Base-by-base conservation (phyloP, 2,888 invertebrate species). In the Calameuta filiformis region DNA sequence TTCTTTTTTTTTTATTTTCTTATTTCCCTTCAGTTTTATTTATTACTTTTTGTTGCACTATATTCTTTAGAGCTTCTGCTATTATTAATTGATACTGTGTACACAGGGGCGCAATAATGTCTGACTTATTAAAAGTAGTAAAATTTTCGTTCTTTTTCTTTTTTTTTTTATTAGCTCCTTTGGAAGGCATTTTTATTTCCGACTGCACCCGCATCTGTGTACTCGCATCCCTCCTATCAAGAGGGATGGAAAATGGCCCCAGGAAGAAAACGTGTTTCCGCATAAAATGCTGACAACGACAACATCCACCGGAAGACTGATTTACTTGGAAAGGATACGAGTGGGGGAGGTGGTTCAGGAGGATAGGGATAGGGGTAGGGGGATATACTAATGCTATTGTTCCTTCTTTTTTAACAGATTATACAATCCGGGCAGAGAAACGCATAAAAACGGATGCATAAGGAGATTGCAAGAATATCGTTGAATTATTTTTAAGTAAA, bases 221-320 rank as follows among this genome's bases (percentile, higher is more conserved):
- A 56, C 15, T 56, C 56, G 56, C 56, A 23, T 56, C 56, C 23
- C 56, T 56, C 56, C 23, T 37, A 23, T 23, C 23, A 56, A 56
- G 23, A 23, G 56, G 23, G 56, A 56, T 56, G 9, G 56, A 56
- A 23, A 56, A 56, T 56, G 56, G 56, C 56, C 23, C 56, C 56
- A 56, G 56, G 56, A 56, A 56, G 56, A 56, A 23, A 56, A 56
- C 56, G 56, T 56, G 56, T 56, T 56, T 56, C 56, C 56, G 56
- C 56, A 56, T 56, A 56, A 56, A 56, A 56, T 56, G 23, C 56
- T 56, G 56, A 56, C 56, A 56, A 23, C 23, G 23, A 68, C 74
- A 74, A 74, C 73, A 73, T 69, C 74, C 68, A 69, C 9, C 56
- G 56, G 23, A 78, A 79, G 78, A 71, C 71, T 69, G 69, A 71